Percentiles rank a stretch among this genome's conserved stretches.
These are phyloP conservation scores for Tanypteryx hageni DNA, from an alignment of 2,888 invertebrate genomes.

Conservation along the genomic window DNA sequence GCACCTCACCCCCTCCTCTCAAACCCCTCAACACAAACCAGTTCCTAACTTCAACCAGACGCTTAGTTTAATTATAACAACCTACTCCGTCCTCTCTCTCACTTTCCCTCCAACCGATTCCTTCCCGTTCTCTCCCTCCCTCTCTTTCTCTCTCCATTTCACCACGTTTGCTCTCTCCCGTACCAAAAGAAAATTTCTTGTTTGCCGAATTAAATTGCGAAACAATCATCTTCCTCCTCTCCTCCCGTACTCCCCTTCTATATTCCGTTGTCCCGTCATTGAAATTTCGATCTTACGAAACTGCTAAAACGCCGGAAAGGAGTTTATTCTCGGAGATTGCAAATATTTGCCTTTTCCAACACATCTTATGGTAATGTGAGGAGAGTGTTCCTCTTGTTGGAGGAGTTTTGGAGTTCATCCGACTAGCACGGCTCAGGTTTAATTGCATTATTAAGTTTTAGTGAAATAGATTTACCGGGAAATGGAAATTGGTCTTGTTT, in stretches of 20 bases:
- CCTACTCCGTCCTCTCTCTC: too few species aligned
- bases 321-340: not conserved
- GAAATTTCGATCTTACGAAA: constrained; percentile 36
- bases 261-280: not conserved
- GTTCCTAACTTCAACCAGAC: too few species aligned
- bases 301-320: constrained; percentile 31
- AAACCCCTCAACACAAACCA: too few species aligned
- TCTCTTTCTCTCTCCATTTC: not conserved
- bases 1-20: not conserved
- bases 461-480: constrained; percentile 16
- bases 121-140: not conserved
- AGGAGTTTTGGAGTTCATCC: constrained; percentile 1
- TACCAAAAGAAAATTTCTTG: not conserved
- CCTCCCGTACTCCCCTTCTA: not conserved
- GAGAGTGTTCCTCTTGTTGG: not conserved
- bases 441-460: constrained; percentile 34
- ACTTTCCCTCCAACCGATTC: not conserved
- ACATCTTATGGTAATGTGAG: constrained; percentile 27
- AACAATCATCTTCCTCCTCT: not conserved
- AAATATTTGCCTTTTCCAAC: constrained; percentile 35
- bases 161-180: not conserved
- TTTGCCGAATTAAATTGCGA: constrained; percentile 44
- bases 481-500: not conserved
- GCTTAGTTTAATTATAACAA: too few species aligned
- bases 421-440: not conserved